Percentiles rank a stretch among this genome's conserved stretches.
Conservation (phyloP, 2,888 invertebrate species). For the Ophonus ardosiacus region DNA sequence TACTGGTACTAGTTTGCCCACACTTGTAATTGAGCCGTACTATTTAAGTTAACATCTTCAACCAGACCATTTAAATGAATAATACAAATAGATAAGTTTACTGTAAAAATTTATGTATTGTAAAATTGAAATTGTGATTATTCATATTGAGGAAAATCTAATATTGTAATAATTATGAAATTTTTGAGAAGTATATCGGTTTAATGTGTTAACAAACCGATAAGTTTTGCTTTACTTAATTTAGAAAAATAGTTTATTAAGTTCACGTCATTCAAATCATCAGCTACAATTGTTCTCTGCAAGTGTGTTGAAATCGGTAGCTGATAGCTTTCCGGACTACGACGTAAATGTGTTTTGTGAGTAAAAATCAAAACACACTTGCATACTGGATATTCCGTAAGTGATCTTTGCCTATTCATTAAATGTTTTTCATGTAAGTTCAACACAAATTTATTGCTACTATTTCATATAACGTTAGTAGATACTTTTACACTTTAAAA, state of each 20-base stretch:
- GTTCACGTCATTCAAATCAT: constrained; percentile 30
- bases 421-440: constrained; percentile 55
- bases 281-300: constrained; percentile 55
- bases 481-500: not conserved
- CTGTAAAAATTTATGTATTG: constrained; percentile 31
- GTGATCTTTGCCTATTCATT: constrained; percentile 61
- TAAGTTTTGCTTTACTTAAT: not conserved
- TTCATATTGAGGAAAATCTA: constrained; percentile 10
- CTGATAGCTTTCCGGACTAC: constrained; percentile 52
- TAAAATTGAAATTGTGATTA: constrained; percentile 14
- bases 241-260: constrained; percentile 25
- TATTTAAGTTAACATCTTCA: constrained; percentile 56
- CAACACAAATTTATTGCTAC: constrained; percentile 45
- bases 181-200: not conserved
- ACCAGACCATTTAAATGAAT: constrained; percentile 40
- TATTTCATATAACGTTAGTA: constrained; percentile 18
- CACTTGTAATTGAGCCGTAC: constrained; percentile 42
- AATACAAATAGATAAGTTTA: constrained; percentile 3
- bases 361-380: constrained; percentile 58
- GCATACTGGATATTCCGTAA: constrained; percentile 61
- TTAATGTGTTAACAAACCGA: constrained; percentile 24
- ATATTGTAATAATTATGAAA: constrained; percentile 30
- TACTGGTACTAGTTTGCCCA: constrained; percentile 26
- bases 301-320: constrained; percentile 49
- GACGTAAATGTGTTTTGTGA: constrained; percentile 57